Evolutionary conservation across 1,140 invertebrate genomes (phyloP).

Genomic region (Micrasema minimum): DNA sequence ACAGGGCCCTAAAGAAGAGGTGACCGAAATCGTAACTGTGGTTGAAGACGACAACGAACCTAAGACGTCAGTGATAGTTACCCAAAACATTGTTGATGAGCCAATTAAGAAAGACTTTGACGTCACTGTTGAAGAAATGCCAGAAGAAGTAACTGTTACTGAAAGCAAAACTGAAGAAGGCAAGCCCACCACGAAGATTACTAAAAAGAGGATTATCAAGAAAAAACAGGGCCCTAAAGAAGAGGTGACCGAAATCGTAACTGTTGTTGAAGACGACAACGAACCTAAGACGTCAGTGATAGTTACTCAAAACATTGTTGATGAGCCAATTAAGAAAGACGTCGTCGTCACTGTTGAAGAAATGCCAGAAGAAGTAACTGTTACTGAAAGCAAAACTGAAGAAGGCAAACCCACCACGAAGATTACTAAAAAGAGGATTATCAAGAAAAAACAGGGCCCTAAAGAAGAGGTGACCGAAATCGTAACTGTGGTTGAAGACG

Average conservation of each 20-base stretch:
- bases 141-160: slow-evolving; percentile 3
- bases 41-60: slow-evolving; percentile 17
- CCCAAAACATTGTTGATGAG: not conserved
- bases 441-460: slow-evolving; percentile 47
- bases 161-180: slow-evolving; percentile 40
- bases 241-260: slow-evolving; percentile 54
- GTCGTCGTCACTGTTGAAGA: not conserved
- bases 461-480: slow-evolving; percentile 54
- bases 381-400: slow-evolving; percentile 33
- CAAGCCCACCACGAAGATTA: slow-evolving; percentile 49
- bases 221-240: slow-evolving; percentile 42
- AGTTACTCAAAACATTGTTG: slow-evolving; percentile 38
- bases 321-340: not conserved
- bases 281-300: slow-evolving; percentile 48
- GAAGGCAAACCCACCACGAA: slow-evolving; percentile 51
- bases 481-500: slow-evolving; percentile 53
- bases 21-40: slow-evolving; percentile 38
- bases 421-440: slow-evolving; percentile 42
- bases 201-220: slow-evolving; percentile 46
- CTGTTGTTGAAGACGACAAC: slow-evolving; percentile 53
- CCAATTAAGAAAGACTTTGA: not conserved
- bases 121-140: not conserved
- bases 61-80: slow-evolving; percentile 38
- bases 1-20: slow-evolving; percentile 15
- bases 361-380: slow-evolving; percentile 20